phyloP scores from a whole-genome alignment of 2,888 invertebrate species.

The Platypus cylindrus region DNA sequence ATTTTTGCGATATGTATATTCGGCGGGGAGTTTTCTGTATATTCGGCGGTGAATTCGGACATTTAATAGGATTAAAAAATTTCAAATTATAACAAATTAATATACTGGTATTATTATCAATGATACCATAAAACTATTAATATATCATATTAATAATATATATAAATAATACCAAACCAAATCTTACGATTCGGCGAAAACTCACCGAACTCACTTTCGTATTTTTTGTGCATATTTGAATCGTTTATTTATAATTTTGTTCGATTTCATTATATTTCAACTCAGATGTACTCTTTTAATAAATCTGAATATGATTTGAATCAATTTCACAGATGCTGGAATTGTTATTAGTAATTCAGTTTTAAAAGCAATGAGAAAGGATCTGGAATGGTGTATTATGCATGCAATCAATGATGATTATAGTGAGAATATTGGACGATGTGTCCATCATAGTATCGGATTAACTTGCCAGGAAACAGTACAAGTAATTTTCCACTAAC shows the following conservation, averaged over 20 bases:
- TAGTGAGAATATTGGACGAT: constrained; percentile 80
- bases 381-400: constrained; percentile 81
- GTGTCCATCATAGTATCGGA: constrained; percentile 60
- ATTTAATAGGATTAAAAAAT: no score
- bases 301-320: constrained; percentile 12
- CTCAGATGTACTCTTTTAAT: constrained; percentile 1
- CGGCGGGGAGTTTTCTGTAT: no score
- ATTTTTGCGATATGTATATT: no score
- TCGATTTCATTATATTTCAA: neutral
- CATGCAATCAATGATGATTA: constrained; percentile 73
- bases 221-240: no score
- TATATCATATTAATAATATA: no score
- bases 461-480: constrained; percentile 43
- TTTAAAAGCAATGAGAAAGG: constrained; percentile 59
- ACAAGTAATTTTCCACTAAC: constrained; percentile 43
- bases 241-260: neutral
- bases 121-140: no score
- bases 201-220: no score
- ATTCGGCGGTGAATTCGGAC: no score
- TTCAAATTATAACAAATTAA: no score
- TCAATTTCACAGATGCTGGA: constrained; percentile 53
- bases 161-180: no score
- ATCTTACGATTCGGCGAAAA: no score
- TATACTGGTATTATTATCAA: no score
- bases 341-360: constrained; percentile 81